A percentile compares a stretch with the other conserved stretches of the same genome.
These are phyloP conservation scores for Microdon myrmicae DNA, from an alignment of 2,888 invertebrate genomes.

Conservation along the genomic window DNA sequence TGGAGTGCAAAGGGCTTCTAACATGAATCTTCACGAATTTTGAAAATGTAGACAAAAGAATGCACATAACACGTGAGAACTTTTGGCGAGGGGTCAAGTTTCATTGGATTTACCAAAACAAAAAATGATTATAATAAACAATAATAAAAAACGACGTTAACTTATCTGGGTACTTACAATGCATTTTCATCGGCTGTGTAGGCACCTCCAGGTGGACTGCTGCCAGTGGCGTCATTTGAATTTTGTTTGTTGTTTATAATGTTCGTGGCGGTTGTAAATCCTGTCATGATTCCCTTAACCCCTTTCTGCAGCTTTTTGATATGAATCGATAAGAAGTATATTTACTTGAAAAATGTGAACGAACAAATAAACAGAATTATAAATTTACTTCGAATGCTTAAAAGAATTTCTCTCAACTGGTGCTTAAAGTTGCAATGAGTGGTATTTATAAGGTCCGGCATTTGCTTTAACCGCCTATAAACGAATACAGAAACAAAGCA, in stretches of 20 bases:
- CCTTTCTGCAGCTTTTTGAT: constrained; percentile 9
- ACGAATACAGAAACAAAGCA: constrained; percentile 22
- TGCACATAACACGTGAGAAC: no score
- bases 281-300: constrained; percentile 55
- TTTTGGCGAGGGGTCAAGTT: no score
- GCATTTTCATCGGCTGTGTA: constrained; percentile 58
- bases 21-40: no score
- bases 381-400: background rate
- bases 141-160: constrained; percentile 4
- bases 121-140: background rate
- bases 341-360: background rate
- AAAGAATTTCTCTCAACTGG: constrained; percentile 36
- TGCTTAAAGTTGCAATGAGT: constrained; percentile 43
- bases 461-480: constrained; percentile 23
- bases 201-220: constrained; percentile 53
- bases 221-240: constrained; percentile 50
- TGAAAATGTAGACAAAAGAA: no score
- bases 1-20: no score
- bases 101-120: no score
- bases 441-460: constrained; percentile 42
- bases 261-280: constrained; percentile 54
- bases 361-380: background rate
- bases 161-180: constrained; percentile 54
- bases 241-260: constrained; percentile 44
- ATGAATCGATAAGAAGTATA: background rate